phyloP scores from a whole-genome alignment of 2,888 invertebrate genomes.

The Latheticus oryzae region DNA sequence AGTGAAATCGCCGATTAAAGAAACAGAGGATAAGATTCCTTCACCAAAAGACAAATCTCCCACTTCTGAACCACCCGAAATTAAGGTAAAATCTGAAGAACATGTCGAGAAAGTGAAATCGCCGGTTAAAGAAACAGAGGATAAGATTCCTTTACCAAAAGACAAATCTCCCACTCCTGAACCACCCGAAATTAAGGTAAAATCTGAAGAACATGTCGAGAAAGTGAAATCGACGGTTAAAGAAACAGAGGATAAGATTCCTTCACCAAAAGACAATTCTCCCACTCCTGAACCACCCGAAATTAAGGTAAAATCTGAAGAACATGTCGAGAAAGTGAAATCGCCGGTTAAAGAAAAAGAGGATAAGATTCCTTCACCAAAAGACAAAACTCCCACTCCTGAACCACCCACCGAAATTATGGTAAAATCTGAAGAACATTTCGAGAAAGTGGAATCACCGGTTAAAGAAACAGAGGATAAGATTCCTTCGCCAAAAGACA shows the following conservation, averaged over 20 bases:
- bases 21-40: slow-evolving; percentile 1
- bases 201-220: background rate
- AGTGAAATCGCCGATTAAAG: background rate
- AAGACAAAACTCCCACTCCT: background rate
- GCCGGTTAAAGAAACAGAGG: slow-evolving; percentile 44
- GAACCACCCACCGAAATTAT: slow-evolving; percentile 5
- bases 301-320: background rate
- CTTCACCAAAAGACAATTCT: slow-evolving; percentile 10
- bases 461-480: slow-evolving; percentile 13
- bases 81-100: background rate
- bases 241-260: slow-evolving; percentile 16
- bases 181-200: slow-evolving; percentile 3
- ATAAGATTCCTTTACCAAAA: slow-evolving; percentile 6
- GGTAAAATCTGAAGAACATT: background rate
- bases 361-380: background rate
- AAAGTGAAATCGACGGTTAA: slow-evolving; percentile 2
- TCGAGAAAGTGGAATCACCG: slow-evolving; percentile 17
- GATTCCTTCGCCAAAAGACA: slow-evolving; percentile 1
- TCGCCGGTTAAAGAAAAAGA: slow-evolving; percentile 3
- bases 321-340: background rate
- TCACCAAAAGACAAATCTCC: slow-evolving; percentile 1
- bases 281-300: slow-evolving; percentile 2
- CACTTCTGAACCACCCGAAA: slow-evolving; percentile 1
- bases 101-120: slow-evolving; percentile 4
- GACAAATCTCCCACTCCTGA: slow-evolving; percentile 12